phyloP scores from a whole-genome alignment of 2,797 vertebrate species.

The Meda fulgida region DNA sequence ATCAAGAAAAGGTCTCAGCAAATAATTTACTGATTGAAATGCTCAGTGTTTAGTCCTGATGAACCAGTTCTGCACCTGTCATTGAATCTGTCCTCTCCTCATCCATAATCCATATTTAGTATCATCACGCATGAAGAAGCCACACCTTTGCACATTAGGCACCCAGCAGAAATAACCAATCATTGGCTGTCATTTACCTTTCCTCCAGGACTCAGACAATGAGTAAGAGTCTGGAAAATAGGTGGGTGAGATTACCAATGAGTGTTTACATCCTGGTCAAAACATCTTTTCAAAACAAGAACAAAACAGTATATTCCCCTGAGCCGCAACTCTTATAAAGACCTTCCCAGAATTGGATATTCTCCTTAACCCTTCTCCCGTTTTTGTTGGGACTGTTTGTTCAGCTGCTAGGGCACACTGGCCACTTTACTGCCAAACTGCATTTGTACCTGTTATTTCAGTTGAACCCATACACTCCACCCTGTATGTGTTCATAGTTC shows the following conservation, averaged over 20 bases:
- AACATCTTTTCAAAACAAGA: constrained; percentile 1
- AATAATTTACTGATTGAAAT: neutral
- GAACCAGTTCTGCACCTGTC: neutral
- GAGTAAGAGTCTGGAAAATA: neutral
- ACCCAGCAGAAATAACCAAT: neutral
- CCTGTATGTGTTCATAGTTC: neutral
- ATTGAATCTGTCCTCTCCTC: neutral
- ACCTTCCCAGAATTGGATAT: neutral
- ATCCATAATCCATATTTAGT: neutral
- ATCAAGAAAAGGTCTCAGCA: neutral
- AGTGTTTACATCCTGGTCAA: neutral
- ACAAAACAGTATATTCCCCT: neutral
- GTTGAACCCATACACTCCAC: neutral
- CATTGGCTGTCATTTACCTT: neutral
- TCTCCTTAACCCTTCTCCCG: neutral
- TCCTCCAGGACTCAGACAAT: neutral
- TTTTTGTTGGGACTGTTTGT: constrained; percentile 21
- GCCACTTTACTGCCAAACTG: neutral
- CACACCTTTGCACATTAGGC: neutral
- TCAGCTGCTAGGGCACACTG: constrained; percentile 11
- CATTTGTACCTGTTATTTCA: constrained; percentile 10
- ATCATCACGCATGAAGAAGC: neutral
- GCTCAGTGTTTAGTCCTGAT: neutral
- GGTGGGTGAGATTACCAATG: neutral
- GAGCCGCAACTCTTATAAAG: neutral